Base-by-base conservation (phyloP, 2,888 invertebrate genomes). In the Clitarchus hookeri region DNA sequence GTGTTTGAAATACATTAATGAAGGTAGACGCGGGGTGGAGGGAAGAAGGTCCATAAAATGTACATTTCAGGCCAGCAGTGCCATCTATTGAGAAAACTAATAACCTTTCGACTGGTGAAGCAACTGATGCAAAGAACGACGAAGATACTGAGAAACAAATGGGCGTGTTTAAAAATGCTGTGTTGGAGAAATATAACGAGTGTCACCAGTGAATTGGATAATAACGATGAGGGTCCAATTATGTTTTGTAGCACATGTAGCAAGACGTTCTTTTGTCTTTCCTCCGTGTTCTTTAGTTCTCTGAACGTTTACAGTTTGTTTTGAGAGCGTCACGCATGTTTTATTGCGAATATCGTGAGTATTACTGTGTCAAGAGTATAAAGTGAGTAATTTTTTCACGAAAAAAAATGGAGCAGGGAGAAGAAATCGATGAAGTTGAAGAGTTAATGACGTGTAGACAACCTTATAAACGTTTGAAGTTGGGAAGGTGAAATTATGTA, bases 61-160 rank as follows among this genome's bases (percentile, higher is more conserved):
- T 13, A 48, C 0, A 13, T 48, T 48, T 48, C 11, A 48, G 48
- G 48, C 16, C 12, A 16, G 48, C 8, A 11, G 16, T 48, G 1
- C 16, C 12, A 48, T 48, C 48, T 48, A 48, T 48, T 48, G 48
- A 16, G 48, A 48, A 48, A 48, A 48, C 6, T 19, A 79, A 79
- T 12, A 36, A 79, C 0, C 23, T 79, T 79, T 84, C 27, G 23
- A 25, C 25, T 26, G 44, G 12, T 44, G n/a, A 84, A 44, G 80
- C 85, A 89, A 84, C 85, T 82, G 78, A 85, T 85, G 87, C 82
- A 84, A 85, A 86, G 83, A 84, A 84, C 36, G 80, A 82, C 16
- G 82, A 82, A n/a, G 3, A 23, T 79, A 25, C 79, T 26, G 79
- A 79, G 79, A 79, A 0, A n/a, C n/a, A n/a, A n/a, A 79, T n/a